phyloP scores from a whole-genome alignment of 2,888 invertebrate genomes.

The Pandemis cinnamomeana region DNA sequence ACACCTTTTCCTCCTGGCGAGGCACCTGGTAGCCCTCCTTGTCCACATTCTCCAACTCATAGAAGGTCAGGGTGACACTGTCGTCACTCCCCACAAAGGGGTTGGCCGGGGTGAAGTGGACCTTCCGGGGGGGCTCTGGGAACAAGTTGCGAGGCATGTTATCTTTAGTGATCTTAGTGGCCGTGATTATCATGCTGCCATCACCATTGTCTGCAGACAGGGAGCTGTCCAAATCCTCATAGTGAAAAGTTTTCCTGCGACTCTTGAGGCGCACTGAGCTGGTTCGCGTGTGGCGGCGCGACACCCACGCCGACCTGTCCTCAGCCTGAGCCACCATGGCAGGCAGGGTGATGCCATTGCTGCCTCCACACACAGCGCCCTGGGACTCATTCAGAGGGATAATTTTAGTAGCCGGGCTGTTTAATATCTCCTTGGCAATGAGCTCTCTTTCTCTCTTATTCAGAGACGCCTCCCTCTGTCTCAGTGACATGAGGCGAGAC shows the following conservation, averaged over 20 bases:
- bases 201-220: slow-evolving; percentile 85
- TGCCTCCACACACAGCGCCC: slow-evolving; percentile 51
- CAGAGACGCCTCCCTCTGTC: slow-evolving; percentile 80
- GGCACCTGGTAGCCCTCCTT: slow-evolving; percentile 61
- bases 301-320: slow-evolving; percentile 51
- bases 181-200: slow-evolving; percentile 81
- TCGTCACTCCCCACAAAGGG: slow-evolving; percentile 81
- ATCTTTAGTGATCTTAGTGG: slow-evolving; percentile 76
- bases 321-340: slow-evolving; percentile 60
- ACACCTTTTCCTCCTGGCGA: slow-evolving; percentile 48
- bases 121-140: slow-evolving; percentile 73
- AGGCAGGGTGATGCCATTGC: slow-evolving; percentile 77
- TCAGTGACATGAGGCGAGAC: slow-evolving; percentile 79
- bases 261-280: slow-evolving; percentile 60
- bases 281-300: slow-evolving; percentile 63
- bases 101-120: slow-evolving; percentile 76
- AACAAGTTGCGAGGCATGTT: slow-evolving; percentile 78
- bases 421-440: slow-evolving; percentile 74
- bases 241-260: slow-evolving; percentile 70
- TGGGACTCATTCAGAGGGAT: slow-evolving; percentile 56
- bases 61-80: slow-evolving; percentile 78
- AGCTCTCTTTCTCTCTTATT: slow-evolving; percentile 79
- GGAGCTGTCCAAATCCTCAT: slow-evolving; percentile 85
- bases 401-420: slow-evolving; percentile 69
- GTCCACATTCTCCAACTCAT: slow-evolving; percentile 72